These are phyloP conservation scores for Synergus gifuensis DNA, from an alignment of 2,888 invertebrate species.

Conservation along the genomic window DNA sequence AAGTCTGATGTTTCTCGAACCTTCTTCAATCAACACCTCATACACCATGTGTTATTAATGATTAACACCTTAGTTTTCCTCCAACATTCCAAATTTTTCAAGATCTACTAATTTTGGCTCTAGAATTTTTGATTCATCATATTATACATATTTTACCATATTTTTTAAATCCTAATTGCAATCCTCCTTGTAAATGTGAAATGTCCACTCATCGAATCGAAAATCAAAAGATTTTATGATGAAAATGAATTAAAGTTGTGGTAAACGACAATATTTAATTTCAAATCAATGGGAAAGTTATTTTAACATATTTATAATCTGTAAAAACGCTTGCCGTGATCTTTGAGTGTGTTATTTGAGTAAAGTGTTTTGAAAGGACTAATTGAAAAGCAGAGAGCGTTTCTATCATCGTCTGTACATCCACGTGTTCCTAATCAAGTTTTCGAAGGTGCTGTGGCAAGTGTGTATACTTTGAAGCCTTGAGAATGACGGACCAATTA, in stretches of 20 bases:
- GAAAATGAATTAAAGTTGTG: not conserved
- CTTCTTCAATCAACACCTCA: slow-evolving; percentile 47
- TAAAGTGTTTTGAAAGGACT: slow-evolving; percentile 40
- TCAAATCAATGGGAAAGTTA: not conserved
- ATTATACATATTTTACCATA: no score
- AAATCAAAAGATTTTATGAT: no score
- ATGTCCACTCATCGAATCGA: no score
- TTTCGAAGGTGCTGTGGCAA: slow-evolving; percentile 31
- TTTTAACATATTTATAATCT: not conserved
- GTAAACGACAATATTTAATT: slow-evolving; percentile 3
- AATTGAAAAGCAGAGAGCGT: slow-evolving; percentile 26
- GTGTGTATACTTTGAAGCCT: slow-evolving; percentile 61
- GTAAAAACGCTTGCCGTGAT: not conserved
- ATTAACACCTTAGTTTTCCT: slow-evolving; percentile 29
- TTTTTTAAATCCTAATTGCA: no score
- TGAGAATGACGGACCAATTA: slow-evolving; percentile 68
- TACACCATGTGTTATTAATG: slow-evolving; percentile 50
- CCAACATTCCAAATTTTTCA: not conserved
- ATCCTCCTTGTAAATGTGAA: no score
- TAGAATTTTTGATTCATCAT: no score
- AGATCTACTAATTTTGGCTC: not conserved
- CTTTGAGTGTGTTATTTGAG: not conserved
- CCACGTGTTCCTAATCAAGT: slow-evolving; percentile 66
- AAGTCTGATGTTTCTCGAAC: slow-evolving; percentile 52
- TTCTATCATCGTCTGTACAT: slow-evolving; percentile 46